These are phyloP conservation scores for Dichetophora obliterata DNA, from an alignment of 2,888 invertebrate species.

Conservation along the genomic window DNA sequence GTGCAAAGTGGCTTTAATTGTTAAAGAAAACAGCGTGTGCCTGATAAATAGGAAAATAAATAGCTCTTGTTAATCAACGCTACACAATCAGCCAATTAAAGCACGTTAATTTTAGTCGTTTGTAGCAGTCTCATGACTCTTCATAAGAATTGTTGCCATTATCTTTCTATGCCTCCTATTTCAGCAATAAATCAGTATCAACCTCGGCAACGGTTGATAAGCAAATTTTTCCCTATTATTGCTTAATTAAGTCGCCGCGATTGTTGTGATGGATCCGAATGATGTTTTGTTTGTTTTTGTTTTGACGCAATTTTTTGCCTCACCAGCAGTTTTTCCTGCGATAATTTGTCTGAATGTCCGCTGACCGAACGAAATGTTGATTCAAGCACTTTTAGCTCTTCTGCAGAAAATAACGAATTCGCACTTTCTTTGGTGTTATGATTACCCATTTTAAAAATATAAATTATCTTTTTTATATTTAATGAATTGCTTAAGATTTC, in stretches of 20 bases:
- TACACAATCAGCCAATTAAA: conserved; percentile 8
- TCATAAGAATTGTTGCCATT: not conserved
- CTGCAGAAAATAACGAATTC: conserved; percentile 53
- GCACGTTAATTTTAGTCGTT: conserved; percentile 14
- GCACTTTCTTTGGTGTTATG: conserved; percentile 51
- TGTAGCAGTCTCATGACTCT: conserved; percentile 25
- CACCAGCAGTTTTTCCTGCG: conserved; percentile 61
- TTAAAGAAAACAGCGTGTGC: conserved; percentile 46
- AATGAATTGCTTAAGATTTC: not conserved
- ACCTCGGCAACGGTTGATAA: not conserved
- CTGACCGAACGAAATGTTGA: conserved; percentile 57
- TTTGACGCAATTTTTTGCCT: conserved; percentile 36
- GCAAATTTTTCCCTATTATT: not conserved
- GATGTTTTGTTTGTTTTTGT: not conserved
- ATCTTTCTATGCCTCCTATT: not conserved
- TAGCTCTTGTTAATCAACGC: conserved; percentile 25
- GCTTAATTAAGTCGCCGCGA: not conserved
- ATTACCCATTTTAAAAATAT: conserved; percentile 51
- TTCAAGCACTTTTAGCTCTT: conserved; percentile 60
- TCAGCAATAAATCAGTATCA: not conserved
- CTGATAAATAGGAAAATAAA: conserved; percentile 46
- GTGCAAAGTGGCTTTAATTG: conserved; percentile 23
- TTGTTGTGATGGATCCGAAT: not conserved
- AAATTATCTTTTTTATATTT: not conserved
- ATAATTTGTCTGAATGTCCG: conserved; percentile 60